Percentiles rank a stretch among this genome's conserved stretches.
Evolutionary conservation across 2,113 vertebrate species (phyloP).

Genomic region (Piaya cayana): DNA sequence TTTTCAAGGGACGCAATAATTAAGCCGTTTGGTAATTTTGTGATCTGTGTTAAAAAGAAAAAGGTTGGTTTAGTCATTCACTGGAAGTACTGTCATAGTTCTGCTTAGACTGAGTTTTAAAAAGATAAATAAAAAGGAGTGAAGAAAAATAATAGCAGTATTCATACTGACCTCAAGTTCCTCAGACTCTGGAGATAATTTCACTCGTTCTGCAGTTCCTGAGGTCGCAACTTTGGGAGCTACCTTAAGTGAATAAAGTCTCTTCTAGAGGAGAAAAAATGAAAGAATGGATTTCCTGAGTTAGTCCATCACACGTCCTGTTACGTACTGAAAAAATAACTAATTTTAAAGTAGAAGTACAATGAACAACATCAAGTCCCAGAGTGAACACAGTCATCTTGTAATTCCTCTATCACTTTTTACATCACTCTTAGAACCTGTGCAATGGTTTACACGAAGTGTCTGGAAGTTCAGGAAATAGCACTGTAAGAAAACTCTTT

Average conservation of each 20-base stretch:
- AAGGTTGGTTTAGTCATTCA: not conserved
- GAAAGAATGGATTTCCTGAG: not conserved
- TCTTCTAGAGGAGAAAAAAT: constrained; percentile 78
- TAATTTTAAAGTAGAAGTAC: not conserved
- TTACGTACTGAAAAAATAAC: not conserved
- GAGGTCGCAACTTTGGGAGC: constrained; percentile 79
- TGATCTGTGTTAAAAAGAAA: constrained; percentile 79
- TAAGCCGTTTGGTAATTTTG: constrained; percentile 90
- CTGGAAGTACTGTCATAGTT: not conserved
- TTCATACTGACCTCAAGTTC: constrained; percentile 88
- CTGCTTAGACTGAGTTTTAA: not conserved
- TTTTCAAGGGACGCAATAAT: constrained; percentile 93
- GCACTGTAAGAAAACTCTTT: not conserved
- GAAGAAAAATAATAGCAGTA: not conserved
- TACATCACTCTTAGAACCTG: not conserved
- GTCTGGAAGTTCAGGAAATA: not conserved
- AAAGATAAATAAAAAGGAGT: not conserved
- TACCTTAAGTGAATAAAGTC: constrained; percentile 90
- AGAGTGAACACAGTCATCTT: not conserved
- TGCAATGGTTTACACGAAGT: not conserved
- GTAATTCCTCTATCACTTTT: not conserved
- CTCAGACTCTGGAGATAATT: constrained; percentile 79
- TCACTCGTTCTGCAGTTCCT: constrained; percentile 65
- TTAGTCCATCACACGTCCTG: not conserved
- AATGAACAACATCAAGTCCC: not conserved